Percentiles rank a stretch among this genome's conserved stretches.
Evolutionary conservation across 2,113 vertebrate genomes (phyloP).

Genomic region (Myocastor coypus): DNA sequence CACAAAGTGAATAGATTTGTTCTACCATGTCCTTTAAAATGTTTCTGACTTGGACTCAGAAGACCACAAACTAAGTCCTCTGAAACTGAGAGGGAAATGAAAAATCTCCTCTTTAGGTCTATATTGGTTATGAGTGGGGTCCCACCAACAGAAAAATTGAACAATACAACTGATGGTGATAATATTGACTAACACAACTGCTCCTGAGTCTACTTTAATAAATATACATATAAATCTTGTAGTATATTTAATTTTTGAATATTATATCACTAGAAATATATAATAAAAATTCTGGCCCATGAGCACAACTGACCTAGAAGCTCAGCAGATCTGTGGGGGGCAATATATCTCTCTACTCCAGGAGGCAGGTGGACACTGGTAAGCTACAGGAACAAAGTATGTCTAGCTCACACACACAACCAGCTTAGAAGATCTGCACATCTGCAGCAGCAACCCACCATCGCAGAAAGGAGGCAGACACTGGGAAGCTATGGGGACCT

Average conservation of each 20-base stretch:
- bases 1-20: background rate
- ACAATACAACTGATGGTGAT: background rate
- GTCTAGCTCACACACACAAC: too few relatives aligned
- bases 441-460: too few relatives aligned
- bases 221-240: background rate
- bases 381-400: too few relatives aligned
- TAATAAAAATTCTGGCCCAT: background rate
- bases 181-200: background rate
- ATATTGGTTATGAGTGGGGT: background rate
- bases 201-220: background rate
- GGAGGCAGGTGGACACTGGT: too few relatives aligned
- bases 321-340: too few relatives aligned
- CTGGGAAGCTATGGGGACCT: too few relatives aligned
- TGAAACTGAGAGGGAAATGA: background rate
- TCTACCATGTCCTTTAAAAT: background rate
- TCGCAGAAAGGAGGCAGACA: too few relatives aligned
- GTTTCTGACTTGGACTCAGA: background rate
- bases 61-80: background rate
- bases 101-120: background rate
- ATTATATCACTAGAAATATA: conserved; percentile 26
- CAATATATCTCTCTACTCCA: too few relatives aligned
- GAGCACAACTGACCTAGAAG: too few relatives aligned
- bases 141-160: background rate
- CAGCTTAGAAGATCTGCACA: too few relatives aligned
- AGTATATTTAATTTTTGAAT: background rate